Evolutionary conservation across 2,113 vertebrate species (phyloP).

Genomic region (Heterotis niloticus): DNA sequence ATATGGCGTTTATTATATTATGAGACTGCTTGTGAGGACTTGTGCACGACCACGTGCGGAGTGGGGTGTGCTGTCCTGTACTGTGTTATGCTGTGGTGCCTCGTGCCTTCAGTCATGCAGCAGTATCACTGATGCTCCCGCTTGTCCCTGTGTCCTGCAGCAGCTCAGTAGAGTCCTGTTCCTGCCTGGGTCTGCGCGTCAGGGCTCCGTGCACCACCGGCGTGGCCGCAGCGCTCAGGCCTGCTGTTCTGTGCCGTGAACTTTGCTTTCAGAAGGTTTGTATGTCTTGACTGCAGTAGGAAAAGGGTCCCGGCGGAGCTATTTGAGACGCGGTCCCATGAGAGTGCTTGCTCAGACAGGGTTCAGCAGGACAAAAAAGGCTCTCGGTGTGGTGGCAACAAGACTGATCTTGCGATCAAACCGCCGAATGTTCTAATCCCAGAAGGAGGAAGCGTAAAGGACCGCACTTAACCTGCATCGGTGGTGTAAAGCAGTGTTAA

Average conservation of each 20-base stretch:
- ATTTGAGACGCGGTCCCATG: background rate
- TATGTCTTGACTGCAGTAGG: too few relatives aligned
- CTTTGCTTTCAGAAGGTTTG: too few relatives aligned
- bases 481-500: background rate
- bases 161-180: too few relatives aligned
- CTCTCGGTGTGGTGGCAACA: too few relatives aligned
- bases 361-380: background rate
- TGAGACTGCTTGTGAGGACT: background rate
- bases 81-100: background rate
- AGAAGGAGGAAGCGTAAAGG: background rate
- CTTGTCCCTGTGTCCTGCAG: background rate
- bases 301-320: background rate
- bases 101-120: background rate
- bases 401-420: background rate
- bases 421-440: background rate
- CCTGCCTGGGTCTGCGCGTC: background rate
- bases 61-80: too few relatives aligned
- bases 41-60: too few relatives aligned
- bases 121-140: constrained; percentile 6
- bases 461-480: background rate
- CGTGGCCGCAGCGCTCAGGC: background rate
- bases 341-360: too few relatives aligned
- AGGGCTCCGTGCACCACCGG: background rate
- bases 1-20: constrained; percentile 10
- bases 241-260: background rate